phyloP scores from a whole-genome alignment of 1,140 invertebrate genomes.

The Globodera rostochiensis region DNA sequence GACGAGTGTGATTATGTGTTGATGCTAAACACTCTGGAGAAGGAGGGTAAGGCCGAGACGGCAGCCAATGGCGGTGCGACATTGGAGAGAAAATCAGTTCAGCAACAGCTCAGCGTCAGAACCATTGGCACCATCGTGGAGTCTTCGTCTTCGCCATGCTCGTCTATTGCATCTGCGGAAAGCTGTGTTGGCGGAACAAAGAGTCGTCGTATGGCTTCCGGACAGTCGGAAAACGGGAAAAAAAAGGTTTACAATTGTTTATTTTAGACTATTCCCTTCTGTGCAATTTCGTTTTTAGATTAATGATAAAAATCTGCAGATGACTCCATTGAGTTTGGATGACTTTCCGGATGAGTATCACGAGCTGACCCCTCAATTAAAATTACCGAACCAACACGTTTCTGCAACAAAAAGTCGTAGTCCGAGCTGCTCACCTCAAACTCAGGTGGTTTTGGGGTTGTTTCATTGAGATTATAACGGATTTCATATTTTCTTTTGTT shows the following conservation, averaged over 20 bases:
- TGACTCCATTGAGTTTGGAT: constrained; percentile 3
- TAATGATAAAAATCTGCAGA: not conserved
- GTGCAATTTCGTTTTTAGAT: not conserved
- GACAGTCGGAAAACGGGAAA: not conserved
- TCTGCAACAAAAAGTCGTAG: constrained; percentile 12
- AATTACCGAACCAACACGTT: not conserved
- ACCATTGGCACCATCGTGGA: constrained; percentile 30
- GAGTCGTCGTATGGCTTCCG: not conserved
- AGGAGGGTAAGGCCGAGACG: not conserved
- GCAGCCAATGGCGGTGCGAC: not conserved
- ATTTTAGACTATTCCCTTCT: not conserved
- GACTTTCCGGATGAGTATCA: constrained; percentile 19
- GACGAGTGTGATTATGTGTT: constrained; percentile 17
- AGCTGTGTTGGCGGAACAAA: not conserved
- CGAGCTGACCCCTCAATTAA: not conserved
- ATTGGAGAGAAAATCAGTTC: not conserved
- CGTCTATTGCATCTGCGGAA: constrained; percentile 14
- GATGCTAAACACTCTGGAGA: not conserved
- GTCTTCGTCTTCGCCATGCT: constrained; percentile 22
- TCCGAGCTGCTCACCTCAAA: constrained; percentile 17
- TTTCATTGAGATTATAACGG: too few relatives aligned
- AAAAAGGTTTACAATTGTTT: not conserved
- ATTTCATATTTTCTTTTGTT: too few relatives aligned
- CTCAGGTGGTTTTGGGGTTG: not conserved
- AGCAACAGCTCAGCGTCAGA: constrained; percentile 16